phyloP scores from a whole-genome alignment of 2,797 vertebrate species.

The Hippocampus kuda region DNA sequence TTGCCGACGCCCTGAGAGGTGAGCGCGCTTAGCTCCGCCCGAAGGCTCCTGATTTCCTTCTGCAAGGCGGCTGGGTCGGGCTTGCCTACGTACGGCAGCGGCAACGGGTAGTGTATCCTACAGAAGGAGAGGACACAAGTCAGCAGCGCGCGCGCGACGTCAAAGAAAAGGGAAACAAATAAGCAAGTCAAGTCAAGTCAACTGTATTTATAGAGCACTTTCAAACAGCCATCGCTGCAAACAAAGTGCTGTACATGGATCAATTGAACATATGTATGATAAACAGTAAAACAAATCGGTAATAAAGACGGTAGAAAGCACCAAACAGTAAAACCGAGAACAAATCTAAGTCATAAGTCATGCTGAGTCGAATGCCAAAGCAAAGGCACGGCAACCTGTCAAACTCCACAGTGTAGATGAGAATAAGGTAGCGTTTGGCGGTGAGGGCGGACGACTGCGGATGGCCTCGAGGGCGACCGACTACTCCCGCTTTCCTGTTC shows the following conservation, averaged over 20 bases:
- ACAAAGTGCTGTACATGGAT: no score
- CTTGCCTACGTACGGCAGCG: constrained; percentile 81
- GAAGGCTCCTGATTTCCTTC: constrained; percentile 75
- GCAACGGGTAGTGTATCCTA: constrained; percentile 90
- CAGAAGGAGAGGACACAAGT: not conserved
- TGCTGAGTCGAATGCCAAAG: no score
- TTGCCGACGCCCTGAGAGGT: constrained; percentile 56
- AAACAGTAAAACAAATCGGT: no score
- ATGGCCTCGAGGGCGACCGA: constrained; percentile 60
- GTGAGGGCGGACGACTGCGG: constrained; percentile 73
- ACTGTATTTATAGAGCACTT: no score
- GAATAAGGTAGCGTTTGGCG: constrained; percentile 86
- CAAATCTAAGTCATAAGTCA: no score
- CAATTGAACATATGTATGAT: no score
- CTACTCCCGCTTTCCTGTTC: constrained; percentile 76
- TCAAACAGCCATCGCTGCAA: no score
- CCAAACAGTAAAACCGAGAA: no score
- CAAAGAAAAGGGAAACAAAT: not conserved
- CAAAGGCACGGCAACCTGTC: constrained; percentile 71
- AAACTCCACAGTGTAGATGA: constrained; percentile 93
- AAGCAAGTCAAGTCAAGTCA: no score
- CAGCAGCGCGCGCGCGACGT: no score
- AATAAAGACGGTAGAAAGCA: no score
- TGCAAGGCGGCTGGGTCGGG: constrained; percentile 80
- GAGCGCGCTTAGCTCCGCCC: constrained; percentile 68